These are phyloP conservation scores for Ophraella communa DNA, from an alignment of 2,888 invertebrate genomes.

Conservation along the genomic window DNA sequence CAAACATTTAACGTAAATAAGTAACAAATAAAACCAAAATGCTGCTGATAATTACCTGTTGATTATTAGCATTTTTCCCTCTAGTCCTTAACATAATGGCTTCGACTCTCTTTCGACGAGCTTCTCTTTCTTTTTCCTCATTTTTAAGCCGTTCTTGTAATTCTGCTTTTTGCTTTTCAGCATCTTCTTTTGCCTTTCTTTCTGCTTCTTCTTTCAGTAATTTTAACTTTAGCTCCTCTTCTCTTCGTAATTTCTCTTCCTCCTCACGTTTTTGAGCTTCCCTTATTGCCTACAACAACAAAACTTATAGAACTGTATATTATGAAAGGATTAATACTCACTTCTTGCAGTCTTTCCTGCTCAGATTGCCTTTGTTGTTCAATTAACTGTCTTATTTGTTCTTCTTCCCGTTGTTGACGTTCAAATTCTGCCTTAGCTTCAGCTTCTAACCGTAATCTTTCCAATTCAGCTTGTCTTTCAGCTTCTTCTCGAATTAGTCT, in stretches of 20 bases:
- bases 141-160: constrained; percentile 81
- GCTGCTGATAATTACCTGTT: too few relatives aligned
- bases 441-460: constrained; percentile 75
- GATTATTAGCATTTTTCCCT: constrained; percentile 56
- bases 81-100: constrained; percentile 93
- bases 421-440: constrained; percentile 78
- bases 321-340: constrained; percentile 61
- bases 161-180: constrained; percentile 82
- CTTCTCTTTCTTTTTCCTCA: constrained; percentile 89
- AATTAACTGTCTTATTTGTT: constrained; percentile 79
- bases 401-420: constrained; percentile 77
- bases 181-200: constrained; percentile 82
- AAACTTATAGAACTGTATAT: background rate
- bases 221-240: constrained; percentile 70
- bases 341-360: constrained; percentile 84
- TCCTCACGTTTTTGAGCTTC: constrained; percentile 79
- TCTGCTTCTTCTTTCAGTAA: constrained; percentile 79
- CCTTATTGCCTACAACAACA: constrained; percentile 62
- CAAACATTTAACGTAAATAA: background rate
- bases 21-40: too few relatives aligned
- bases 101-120: constrained; percentile 87
- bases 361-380: constrained; percentile 82
- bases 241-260: constrained; percentile 75
- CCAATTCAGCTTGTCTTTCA: constrained; percentile 87
- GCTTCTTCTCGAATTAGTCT: constrained; percentile 89